These are phyloP conservation scores for Drosophila baimaii DNA, from an alignment of 1,140 invertebrate species.

Conservation along the genomic window DNA sequence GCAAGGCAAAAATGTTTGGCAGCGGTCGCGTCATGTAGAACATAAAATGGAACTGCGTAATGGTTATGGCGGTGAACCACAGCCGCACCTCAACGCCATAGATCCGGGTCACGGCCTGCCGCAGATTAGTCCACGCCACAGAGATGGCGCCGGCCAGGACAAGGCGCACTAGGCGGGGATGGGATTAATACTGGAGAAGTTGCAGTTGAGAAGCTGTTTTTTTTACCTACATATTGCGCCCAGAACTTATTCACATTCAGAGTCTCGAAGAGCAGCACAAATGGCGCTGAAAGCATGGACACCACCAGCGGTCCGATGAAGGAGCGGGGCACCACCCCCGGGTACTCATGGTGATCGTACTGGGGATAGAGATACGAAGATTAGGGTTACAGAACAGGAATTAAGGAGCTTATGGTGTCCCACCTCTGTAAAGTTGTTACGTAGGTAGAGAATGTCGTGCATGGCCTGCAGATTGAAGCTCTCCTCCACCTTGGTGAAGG, in stretches of 20 bases:
- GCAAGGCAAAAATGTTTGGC: constrained; percentile 98
- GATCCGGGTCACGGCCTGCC: constrained; percentile 88
- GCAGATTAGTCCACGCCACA: constrained; percentile 89
- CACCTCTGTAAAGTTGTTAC: constrained; percentile 93
- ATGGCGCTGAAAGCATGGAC: constrained; percentile 90
- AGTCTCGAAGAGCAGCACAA: constrained; percentile 89
- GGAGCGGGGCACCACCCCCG: constrained; percentile 98
- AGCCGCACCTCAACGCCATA: constrained; percentile 91
- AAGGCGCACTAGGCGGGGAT: constrained; percentile 90
- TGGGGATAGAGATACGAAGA: constrained; percentile 85
- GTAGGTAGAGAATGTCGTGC: constrained; percentile 97
- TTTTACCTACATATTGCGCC: constrained; percentile 95
- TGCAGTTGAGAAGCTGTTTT: constrained; percentile 63
- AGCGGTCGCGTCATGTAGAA: constrained; percentile 97
- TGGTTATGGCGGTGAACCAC: constrained; percentile 94
- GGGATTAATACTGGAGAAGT: not conserved
- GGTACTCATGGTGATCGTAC: constrained; percentile 99
- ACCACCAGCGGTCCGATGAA: constrained; percentile 97
- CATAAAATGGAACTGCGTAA: constrained; percentile 98
- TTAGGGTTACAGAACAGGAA: not conserved
- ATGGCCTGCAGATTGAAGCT: constrained; percentile 99
- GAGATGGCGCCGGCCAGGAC: constrained; percentile 91
- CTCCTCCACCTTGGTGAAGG: constrained; percentile 99
- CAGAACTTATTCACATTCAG: constrained; percentile 93
- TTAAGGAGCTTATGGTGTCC: not conserved